Conservation (phyloP, 2,797 vertebrate species). For the Cyclura pinguis region DNA sequence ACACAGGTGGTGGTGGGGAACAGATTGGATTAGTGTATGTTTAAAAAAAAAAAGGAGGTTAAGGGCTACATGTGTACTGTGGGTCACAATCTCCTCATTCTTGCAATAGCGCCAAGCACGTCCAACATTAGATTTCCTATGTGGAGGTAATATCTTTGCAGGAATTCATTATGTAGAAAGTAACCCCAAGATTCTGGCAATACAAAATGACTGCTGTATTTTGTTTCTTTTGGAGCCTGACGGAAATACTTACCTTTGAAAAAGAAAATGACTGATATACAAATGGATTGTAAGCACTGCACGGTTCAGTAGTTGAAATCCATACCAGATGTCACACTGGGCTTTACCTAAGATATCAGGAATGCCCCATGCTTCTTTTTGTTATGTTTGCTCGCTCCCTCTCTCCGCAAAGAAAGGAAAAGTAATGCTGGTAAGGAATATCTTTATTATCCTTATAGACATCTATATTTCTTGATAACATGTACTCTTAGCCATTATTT, state of each 20-base stretch:
- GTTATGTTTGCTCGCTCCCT: too few species aligned
- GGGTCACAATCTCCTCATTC: too few species aligned
- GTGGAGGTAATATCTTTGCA: not conserved
- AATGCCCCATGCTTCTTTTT: not conserved
- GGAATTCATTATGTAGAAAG: not conserved
- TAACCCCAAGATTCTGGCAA: not conserved
- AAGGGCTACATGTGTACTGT: too few species aligned
- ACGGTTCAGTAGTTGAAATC: conserved; percentile 50
- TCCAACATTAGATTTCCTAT: not conserved
- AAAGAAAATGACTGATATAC: not conserved
- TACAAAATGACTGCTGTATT: not conserved
- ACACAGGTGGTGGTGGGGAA: too few species aligned
- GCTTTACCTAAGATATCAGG: not conserved
- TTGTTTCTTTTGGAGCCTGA: not conserved
- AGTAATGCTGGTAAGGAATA: not conserved
- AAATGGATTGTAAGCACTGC: not conserved
- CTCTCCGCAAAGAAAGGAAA: not conserved
- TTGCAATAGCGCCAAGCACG: too few species aligned
- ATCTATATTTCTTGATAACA: not conserved
- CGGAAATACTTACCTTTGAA: not conserved
- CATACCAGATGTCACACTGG: conserved; percentile 41
- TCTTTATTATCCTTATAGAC: not conserved
- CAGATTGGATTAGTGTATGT: too few species aligned
- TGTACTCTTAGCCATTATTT: not conserved
- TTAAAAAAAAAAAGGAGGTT: too few species aligned